phyloP scores from a whole-genome alignment of 2,797 vertebrate genomes.

The Macropus fuliginosus region DNA sequence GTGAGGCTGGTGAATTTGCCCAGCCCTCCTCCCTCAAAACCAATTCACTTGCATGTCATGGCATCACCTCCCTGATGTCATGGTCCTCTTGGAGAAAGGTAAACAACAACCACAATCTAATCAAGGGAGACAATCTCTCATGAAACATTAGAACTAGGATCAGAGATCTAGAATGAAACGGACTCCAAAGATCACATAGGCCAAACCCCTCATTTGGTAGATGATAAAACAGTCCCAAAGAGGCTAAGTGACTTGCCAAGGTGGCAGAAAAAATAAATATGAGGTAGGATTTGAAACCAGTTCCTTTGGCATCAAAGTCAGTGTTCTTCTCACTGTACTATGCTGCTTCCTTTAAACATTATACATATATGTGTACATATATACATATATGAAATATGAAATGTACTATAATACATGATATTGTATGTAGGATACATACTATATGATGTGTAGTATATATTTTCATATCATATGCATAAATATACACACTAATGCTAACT shows the following conservation, averaged over 20 bases:
- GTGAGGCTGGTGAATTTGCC: no score
- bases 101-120: background rate
- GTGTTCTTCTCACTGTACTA: background rate
- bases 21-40: no score
- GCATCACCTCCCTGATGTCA: no score
- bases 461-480: background rate
- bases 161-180: background rate
- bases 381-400: background rate
- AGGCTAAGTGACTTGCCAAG: background rate
- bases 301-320: background rate
- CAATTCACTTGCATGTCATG: no score
- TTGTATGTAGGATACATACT: background rate
- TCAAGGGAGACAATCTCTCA: background rate
- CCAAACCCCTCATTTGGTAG: background rate
- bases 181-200: background rate
- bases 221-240: background rate
- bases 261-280: background rate
- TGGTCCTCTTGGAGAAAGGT: no score
- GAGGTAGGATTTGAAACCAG: background rate
- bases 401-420: background rate
- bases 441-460: background rate
- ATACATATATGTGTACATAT: background rate
- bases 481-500: background rate
- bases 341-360: background rate
- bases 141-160: background rate